phyloP scores from a whole-genome alignment of 2,797 vertebrate genomes.

The Spinus pinus region DNA sequence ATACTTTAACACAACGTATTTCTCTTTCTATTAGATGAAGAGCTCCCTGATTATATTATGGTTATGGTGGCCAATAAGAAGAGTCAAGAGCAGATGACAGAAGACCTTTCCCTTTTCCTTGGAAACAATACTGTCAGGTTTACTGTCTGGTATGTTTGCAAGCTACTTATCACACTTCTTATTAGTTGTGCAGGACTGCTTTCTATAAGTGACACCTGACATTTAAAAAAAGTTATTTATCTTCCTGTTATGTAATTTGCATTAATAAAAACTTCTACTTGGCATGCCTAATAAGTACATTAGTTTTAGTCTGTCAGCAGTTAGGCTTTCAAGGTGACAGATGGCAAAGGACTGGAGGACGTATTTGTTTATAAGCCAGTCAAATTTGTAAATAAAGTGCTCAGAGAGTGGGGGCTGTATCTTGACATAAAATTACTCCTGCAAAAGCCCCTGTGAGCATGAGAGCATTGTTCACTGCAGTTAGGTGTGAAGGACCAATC shows the following conservation, averaged over 20 bases:
- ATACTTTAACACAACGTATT: background rate
- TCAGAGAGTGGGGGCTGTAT: background rate
- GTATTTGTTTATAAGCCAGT: background rate
- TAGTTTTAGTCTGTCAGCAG: background rate
- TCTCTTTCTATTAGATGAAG: constrained; percentile 85
- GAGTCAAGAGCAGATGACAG: constrained; percentile 95
- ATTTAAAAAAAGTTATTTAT: background rate
- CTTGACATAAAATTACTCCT: background rate
- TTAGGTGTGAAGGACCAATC: background rate
- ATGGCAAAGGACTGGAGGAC: background rate
- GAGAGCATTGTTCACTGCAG: background rate
- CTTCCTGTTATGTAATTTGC: background rate
- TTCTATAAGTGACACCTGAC: background rate
- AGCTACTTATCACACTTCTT: background rate
- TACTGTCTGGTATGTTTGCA: constrained; percentile 88
- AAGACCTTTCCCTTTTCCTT: constrained; percentile 95
- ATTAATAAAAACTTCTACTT: background rate
- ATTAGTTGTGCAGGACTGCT: background rate
- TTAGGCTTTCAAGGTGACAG: background rate
- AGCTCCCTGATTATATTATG: constrained; percentile 99
- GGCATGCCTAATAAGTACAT: background rate
- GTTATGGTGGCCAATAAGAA: constrained; percentile 99
- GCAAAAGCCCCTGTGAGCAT: background rate
- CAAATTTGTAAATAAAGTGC: background rate
- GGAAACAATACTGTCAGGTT: constrained; percentile 96